These are phyloP conservation scores for Tipula vernalis DNA, from an alignment of 2,888 invertebrate genomes.

Conservation along the genomic window DNA sequence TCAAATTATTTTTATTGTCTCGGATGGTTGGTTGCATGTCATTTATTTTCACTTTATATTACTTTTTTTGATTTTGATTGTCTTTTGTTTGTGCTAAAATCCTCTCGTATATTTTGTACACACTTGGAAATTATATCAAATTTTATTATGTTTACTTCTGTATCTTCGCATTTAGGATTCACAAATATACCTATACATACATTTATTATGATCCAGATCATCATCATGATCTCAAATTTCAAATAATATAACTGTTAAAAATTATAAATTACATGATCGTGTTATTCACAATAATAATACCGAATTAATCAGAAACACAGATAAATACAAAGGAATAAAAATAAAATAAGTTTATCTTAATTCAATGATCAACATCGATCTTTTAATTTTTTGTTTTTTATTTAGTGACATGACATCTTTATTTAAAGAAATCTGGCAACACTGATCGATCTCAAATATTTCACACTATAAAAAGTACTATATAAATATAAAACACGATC, in stretches of 20 bases:
- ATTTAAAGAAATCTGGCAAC: conserved; percentile 4
- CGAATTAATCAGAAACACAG: background rate
- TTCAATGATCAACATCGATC: background rate
- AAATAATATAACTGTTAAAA: background rate
- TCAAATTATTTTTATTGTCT: background rate
- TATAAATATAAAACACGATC: background rate
- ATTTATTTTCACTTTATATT: background rate
- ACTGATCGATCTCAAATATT: background rate
- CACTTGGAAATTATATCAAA: background rate
- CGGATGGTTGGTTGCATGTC: background rate
- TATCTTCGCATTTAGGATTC: background rate
- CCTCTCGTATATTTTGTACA: background rate
- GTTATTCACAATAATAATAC: background rate
- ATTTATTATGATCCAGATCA: background rate
- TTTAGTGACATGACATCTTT: conserved; percentile 4
- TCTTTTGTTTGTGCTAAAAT: background rate
- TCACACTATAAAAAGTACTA: background rate
- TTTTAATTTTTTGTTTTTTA: background rate
- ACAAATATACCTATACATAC: background rate
- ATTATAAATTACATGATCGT: background rate
- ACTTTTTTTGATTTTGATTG: background rate
- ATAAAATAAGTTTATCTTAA: background rate
- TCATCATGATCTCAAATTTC: background rate
- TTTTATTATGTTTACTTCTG: background rate
- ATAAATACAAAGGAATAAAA: background rate